A percentile compares a stretch with the other conserved stretches of the same genome.
These are phyloP conservation scores for Monarcha castaneiventris DNA, from an alignment of 2,113 vertebrate species.

Conservation along the genomic window DNA sequence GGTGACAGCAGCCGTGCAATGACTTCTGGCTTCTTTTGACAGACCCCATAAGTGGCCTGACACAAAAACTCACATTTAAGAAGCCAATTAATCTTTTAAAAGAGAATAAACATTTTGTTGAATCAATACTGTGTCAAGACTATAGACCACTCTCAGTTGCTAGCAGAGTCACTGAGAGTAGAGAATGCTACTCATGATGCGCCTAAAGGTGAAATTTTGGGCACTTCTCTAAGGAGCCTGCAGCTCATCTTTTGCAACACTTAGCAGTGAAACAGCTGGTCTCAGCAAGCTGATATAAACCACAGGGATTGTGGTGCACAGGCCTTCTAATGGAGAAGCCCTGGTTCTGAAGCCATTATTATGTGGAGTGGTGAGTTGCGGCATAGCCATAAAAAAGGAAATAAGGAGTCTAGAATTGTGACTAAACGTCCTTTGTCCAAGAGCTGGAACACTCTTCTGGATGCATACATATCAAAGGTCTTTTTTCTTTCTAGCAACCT, in stretches of 20 bases:
- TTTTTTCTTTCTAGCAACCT: not conserved
- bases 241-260: not conserved
- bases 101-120: not conserved
- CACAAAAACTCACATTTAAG: not conserved
- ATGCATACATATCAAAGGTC: not conserved
- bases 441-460: not conserved
- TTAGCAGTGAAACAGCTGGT: not conserved
- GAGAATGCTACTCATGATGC: not conserved
- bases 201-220: not conserved
- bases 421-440: not conserved
- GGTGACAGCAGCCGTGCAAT: not conserved
- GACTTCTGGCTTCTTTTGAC: not conserved
- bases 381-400: not conserved
- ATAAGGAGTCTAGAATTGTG: not conserved
- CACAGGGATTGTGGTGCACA: not conserved
- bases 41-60: not conserved
- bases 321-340: not conserved
- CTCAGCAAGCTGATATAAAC: not conserved
- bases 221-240: not conserved
- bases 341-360: not conserved
- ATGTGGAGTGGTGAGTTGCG: not conserved
- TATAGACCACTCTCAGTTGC: not conserved
- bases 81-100: not conserved
- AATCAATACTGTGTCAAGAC: not conserved
- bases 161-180: not conserved